Evolutionary conservation across 2,113 vertebrate species (phyloP).

Genomic region (Aspidoscelis tigris): DNA sequence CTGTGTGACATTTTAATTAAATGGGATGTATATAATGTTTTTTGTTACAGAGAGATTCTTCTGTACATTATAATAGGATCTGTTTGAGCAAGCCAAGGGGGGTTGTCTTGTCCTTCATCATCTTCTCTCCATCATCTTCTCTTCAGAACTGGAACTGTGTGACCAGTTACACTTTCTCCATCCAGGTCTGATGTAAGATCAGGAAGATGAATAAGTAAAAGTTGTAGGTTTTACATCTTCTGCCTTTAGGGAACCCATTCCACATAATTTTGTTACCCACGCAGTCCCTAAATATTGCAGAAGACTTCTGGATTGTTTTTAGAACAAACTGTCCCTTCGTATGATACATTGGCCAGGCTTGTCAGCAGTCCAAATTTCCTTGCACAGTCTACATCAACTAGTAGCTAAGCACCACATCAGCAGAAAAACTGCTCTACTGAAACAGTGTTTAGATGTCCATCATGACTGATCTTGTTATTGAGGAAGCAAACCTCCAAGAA

Average conservation of each 20-base stretch:
- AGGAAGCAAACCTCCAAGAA: neutral
- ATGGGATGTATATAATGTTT: too few relatives aligned
- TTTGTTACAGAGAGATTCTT: neutral
- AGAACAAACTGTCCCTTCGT: neutral
- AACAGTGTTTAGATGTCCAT: neutral
- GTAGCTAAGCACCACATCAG: neutral
- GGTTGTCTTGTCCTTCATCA: neutral
- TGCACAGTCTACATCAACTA: neutral
- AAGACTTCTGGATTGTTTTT: neutral
- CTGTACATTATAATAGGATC: neutral
- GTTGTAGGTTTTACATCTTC: neutral
- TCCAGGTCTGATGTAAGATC: neutral
- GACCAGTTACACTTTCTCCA: neutral
- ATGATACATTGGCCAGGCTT: neutral
- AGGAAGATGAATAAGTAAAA: neutral
- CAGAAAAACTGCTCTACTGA: neutral
- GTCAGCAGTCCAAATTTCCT: neutral
- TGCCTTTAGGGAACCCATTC: neutral
- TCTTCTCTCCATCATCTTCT: neutral
- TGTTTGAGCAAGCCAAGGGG: neutral
- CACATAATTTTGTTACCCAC: neutral
- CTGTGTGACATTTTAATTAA: too few relatives aligned
- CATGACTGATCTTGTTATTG: neutral
- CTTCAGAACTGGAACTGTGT: neutral
- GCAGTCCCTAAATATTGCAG: neutral